phyloP scores from a whole-genome alignment of 2,888 invertebrate genomes.

The Ophion slaviceki region DNA sequence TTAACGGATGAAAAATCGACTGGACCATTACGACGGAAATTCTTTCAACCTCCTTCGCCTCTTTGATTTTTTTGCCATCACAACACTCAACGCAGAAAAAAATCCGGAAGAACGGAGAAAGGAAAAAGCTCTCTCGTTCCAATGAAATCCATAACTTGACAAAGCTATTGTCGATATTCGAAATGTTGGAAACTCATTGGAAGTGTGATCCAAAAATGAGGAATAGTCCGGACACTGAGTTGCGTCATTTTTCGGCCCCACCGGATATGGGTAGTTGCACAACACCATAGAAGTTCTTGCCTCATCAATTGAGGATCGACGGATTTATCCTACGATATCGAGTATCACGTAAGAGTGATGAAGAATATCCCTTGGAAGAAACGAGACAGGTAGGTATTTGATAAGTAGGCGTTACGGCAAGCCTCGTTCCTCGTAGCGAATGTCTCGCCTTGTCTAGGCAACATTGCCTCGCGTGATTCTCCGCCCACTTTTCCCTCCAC shows the following conservation, averaged over 20 bases:
- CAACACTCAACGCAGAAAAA: background rate
- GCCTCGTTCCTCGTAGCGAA: constrained; percentile 40
- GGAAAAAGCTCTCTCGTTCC: background rate
- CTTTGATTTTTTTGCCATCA: constrained; percentile 5
- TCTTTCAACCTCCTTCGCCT: constrained; percentile 41
- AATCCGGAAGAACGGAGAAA: background rate
- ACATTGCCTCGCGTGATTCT: constrained; percentile 33
- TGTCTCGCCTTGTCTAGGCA: constrained; percentile 42
- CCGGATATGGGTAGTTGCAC: background rate
- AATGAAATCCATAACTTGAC: background rate
- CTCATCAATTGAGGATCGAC: background rate
- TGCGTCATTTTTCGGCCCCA: too few species aligned
- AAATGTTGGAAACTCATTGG: background rate
- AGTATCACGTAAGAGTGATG: constrained; percentile 23
- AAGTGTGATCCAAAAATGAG: too few species aligned
- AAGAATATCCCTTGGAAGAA: constrained; percentile 23
- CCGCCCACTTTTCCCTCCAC: constrained; percentile 50
- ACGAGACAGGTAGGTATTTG: constrained; percentile 19
- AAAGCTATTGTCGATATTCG: background rate
- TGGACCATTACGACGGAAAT: constrained; percentile 53
- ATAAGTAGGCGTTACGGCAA: constrained; percentile 54
- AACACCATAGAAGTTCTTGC: background rate
- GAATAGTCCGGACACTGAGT: too few species aligned
- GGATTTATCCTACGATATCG: constrained; percentile 1
- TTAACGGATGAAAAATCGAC: constrained; percentile 56